phyloP scores from a whole-genome alignment of 2,888 invertebrate genomes.

The Anarsia innoxiella region DNA sequence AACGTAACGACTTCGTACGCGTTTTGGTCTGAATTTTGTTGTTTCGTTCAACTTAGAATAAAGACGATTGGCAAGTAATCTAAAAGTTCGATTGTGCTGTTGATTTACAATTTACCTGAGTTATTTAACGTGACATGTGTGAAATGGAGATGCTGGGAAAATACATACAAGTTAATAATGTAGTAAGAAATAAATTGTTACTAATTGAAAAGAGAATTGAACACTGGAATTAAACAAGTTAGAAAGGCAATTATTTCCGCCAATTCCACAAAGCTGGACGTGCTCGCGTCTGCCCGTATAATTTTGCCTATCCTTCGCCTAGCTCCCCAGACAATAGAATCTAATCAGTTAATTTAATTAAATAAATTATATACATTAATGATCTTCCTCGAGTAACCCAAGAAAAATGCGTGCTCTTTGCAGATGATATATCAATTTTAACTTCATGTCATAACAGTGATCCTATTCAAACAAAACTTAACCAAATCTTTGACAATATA shows the following conservation, averaged over 20 bases:
- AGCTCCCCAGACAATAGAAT: slow-evolving; percentile 7
- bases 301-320: slow-evolving; percentile 1
- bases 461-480: too few species aligned
- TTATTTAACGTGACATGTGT: background rate
- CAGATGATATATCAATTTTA: too few species aligned
- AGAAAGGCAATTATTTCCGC: background rate
- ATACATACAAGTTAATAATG: too few species aligned
- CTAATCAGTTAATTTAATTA: slow-evolving; percentile 33
- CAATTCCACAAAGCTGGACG: slow-evolving; percentile 2
- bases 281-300: background rate
- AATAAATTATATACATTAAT: slow-evolving; percentile 19
- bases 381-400: too few species aligned
- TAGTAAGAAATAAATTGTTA: too few species aligned
- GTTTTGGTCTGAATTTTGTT: slow-evolving; percentile 41
- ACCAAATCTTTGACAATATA: too few species aligned
- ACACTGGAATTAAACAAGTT: too few species aligned
- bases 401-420: too few species aligned
- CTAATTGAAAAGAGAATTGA: too few species aligned
- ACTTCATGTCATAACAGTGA: too few species aligned
- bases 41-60: slow-evolving; percentile 4
- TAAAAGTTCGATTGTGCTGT: too few species aligned
- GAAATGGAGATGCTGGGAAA: background rate
- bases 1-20: slow-evolving; percentile 50
- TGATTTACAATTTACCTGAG: background rate
- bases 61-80: background rate